These are phyloP conservation scores for Tachysurus vachellii DNA, from an alignment of 2,113 vertebrate genomes.

Conservation along the genomic window DNA sequence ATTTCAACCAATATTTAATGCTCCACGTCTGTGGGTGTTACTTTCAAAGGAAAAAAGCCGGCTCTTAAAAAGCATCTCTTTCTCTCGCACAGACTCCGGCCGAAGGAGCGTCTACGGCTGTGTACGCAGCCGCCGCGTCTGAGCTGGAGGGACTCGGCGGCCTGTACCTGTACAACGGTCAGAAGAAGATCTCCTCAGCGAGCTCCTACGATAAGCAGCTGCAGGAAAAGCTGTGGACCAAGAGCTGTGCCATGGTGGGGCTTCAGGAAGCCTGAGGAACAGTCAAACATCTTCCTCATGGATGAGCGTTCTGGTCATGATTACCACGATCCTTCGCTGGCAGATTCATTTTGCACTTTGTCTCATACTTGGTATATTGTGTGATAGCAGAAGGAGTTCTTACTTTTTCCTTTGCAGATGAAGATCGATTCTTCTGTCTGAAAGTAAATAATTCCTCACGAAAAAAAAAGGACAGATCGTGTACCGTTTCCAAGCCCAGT, in stretches of 20 bases:
- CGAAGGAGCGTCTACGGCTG: constrained; percentile 80
- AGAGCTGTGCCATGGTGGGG: constrained; percentile 79
- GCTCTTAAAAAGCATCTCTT: not conserved
- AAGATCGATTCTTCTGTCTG: constrained; percentile 1
- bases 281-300: not conserved
- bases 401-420: not conserved
- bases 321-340: no score
- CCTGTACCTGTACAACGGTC: constrained; percentile 85
- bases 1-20: not conserved
- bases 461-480: not conserved
- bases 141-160: constrained; percentile 82
- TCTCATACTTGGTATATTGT: not conserved
- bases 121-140: constrained; percentile 75
- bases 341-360: not conserved
- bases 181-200: constrained; percentile 71
- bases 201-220: constrained; percentile 74
- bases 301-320: not conserved
- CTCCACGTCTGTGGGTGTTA: not conserved
- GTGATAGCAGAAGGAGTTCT: not conserved
- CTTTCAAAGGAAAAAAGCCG: not conserved
- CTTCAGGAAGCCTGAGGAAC: constrained; percentile 59
- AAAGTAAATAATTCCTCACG: not conserved
- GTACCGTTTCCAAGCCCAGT: not conserved
- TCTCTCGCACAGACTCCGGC: constrained; percentile 75
- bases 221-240: constrained; percentile 81